Conservation (phyloP, 2,888 invertebrate species). For the Eudasyphora cyanicolor region DNA sequence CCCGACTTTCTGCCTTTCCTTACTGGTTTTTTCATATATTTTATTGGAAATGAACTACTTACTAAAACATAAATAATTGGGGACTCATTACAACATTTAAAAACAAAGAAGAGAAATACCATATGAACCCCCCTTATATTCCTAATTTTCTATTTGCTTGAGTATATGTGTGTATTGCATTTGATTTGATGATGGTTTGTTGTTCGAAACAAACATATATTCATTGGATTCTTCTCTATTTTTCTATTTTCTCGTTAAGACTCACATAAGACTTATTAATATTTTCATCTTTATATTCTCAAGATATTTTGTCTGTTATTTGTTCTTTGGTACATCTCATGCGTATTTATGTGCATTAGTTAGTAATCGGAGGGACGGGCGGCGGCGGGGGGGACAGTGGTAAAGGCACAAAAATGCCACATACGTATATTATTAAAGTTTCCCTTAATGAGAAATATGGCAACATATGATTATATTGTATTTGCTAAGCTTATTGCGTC, state of each 20-base stretch:
- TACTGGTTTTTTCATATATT: too few relatives aligned
- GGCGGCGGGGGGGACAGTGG: neutral
- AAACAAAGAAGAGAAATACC: too few relatives aligned
- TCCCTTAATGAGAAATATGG: constrained; percentile 12
- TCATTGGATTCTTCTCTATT: too few relatives aligned
- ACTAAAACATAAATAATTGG: too few relatives aligned
- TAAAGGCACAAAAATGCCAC: neutral
- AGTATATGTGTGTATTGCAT: constrained; percentile 40
- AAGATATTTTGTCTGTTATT: constrained; percentile 2
- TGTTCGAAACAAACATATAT: constrained; percentile 19
- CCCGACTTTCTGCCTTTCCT: too few relatives aligned
- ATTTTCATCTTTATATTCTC: constrained; percentile 16
- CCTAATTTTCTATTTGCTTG: too few relatives aligned
- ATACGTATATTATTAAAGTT: constrained; percentile 39
- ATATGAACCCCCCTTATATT: too few relatives aligned
- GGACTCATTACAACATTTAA: too few relatives aligned
- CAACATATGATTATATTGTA: constrained; percentile 19
- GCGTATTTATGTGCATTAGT: constrained; percentile 12
- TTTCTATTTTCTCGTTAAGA: neutral
- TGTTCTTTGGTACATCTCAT: constrained; percentile 14
- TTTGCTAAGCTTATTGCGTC: neutral
- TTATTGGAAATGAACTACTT: too few relatives aligned
- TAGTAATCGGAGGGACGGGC: neutral
- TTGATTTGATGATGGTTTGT: constrained; percentile 36
- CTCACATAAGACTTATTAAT: constrained; percentile 11